A percentile compares a stretch with the other conserved stretches of the same genome.
phyloP scores from a whole-genome alignment of 2,797 vertebrate genomes.

The Potorous gilbertii region DNA sequence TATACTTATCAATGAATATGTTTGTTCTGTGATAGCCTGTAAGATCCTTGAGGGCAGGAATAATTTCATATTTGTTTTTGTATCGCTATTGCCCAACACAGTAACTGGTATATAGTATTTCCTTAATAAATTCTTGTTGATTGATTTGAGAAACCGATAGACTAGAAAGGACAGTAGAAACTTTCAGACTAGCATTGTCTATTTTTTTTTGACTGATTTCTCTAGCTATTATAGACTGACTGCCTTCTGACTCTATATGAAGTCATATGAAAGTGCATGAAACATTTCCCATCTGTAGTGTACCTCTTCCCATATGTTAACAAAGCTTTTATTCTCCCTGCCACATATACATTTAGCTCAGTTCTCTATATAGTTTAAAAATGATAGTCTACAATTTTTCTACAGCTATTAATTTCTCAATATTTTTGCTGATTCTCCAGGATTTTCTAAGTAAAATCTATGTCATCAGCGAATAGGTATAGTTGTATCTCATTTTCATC shows the following conservation, averaged over 20 bases:
- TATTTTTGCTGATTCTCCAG: too few relatives aligned
- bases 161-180: background rate
- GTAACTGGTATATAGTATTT: background rate
- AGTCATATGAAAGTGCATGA: background rate
- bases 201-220: background rate
- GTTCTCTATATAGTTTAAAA: too few relatives aligned
- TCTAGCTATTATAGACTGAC: background rate
- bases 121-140: background rate
- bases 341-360: too few relatives aligned
- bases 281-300: background rate
- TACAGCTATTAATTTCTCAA: too few relatives aligned
- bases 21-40: background rate
- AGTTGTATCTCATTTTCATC: background rate
- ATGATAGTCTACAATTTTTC: too few relatives aligned
- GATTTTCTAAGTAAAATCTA: too few relatives aligned
- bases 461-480: too few relatives aligned
- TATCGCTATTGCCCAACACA: background rate
- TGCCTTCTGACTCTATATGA: background rate
- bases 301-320: background rate
- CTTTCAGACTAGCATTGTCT: background rate
- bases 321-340: background rate
- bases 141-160: background rate
- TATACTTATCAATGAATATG: background rate
- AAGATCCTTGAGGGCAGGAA: background rate
- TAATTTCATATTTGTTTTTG: background rate